Percentiles rank a stretch among this genome's conserved stretches.
Conservation (phyloP, 2,113 vertebrate genomes). For the Zingel zingel region DNA sequence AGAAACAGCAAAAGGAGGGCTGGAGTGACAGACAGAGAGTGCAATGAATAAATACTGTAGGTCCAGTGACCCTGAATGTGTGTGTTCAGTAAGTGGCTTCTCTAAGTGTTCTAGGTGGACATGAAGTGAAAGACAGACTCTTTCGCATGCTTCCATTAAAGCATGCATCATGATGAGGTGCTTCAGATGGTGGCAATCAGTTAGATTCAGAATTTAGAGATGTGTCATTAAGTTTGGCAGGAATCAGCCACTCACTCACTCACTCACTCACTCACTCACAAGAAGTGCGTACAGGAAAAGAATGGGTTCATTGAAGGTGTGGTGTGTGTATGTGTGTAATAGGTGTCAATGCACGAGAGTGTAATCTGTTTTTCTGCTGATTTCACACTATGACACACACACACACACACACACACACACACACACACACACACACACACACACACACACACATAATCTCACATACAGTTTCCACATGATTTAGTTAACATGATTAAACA, state of each 20-base stretch:
- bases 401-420: slow-evolving; percentile 4
- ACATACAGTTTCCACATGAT: slow-evolving; percentile 27
- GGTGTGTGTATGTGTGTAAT: slow-evolving; percentile 28
- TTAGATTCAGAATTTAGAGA: slow-evolving; percentile 18
- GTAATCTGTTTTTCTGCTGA: slow-evolving; percentile 25
- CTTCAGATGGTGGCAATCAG: slow-evolving; percentile 29
- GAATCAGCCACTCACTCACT: slow-evolving; percentile 2
- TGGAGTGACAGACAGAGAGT: slow-evolving; percentile 13
- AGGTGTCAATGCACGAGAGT: neutral
- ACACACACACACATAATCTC: neutral
- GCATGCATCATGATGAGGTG: neutral
- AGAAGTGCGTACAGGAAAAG: neutral
- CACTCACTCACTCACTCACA: neutral
- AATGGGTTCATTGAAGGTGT: slow-evolving; percentile 9
- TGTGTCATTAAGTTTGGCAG: slow-evolving; percentile 18
- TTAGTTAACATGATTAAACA: slow-evolving; percentile 40
- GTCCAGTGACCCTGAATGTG: slow-evolving; percentile 45
- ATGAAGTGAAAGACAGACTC: slow-evolving; percentile 12
- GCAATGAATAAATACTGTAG: slow-evolving; percentile 39
- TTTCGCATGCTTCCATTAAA: slow-evolving; percentile 18
- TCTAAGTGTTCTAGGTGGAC: slow-evolving; percentile 1
- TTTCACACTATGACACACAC: slow-evolving; percentile 19
- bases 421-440: neutral
- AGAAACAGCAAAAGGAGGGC: neutral
- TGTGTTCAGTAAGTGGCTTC: slow-evolving; percentile 40